A percentile compares a stretch with the other conserved stretches of the same genome.
These are phyloP conservation scores for Synergus umbraculus DNA, from an alignment of 2,888 invertebrate genomes.

Conservation along the genomic window DNA sequence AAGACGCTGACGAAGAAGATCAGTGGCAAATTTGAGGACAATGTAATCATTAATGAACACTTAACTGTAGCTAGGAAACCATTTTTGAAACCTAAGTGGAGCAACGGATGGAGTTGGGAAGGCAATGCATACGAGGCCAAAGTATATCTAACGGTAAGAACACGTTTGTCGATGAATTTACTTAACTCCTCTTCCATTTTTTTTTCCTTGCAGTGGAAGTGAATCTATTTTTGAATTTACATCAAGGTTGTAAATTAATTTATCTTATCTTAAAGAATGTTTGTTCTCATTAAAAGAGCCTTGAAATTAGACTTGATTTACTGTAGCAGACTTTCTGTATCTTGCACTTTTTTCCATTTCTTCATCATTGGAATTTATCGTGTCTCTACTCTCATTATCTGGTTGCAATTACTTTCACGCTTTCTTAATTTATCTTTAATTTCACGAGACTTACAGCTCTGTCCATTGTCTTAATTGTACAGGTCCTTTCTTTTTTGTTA, in stretches of 20 bases:
- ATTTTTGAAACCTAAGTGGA: slow-evolving; percentile 85
- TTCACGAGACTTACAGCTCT: background rate
- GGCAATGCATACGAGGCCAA: slow-evolving; percentile 90
- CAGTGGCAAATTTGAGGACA: slow-evolving; percentile 70
- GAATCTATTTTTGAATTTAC: background rate
- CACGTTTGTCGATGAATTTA: slow-evolving; percentile 5
- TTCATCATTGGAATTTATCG: slow-evolving; percentile 12
- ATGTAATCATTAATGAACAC: slow-evolving; percentile 72
- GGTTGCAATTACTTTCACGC: background rate
- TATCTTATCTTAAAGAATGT: background rate
- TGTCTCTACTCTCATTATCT: background rate
- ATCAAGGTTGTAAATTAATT: slow-evolving; percentile 2
- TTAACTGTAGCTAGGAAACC: slow-evolving; percentile 75
- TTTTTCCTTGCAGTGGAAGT: background rate
- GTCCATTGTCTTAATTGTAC: background rate
- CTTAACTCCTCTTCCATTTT: background rate
- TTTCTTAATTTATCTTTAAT: background rate
- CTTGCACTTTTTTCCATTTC: slow-evolving; percentile 19
- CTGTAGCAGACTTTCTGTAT: background rate
- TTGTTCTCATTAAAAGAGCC: background rate
- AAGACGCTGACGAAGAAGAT: slow-evolving; percentile 73
- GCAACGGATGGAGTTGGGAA: slow-evolving; percentile 95
- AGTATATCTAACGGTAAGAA: slow-evolving; percentile 92
- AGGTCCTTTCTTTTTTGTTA: background rate
- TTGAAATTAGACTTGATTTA: slow-evolving; percentile 16